Evolutionary conservation across 2,113 vertebrate genomes (phyloP), one percentile per base, ranked within the genome.

Genomic region (Nothocercus julius): DNA sequence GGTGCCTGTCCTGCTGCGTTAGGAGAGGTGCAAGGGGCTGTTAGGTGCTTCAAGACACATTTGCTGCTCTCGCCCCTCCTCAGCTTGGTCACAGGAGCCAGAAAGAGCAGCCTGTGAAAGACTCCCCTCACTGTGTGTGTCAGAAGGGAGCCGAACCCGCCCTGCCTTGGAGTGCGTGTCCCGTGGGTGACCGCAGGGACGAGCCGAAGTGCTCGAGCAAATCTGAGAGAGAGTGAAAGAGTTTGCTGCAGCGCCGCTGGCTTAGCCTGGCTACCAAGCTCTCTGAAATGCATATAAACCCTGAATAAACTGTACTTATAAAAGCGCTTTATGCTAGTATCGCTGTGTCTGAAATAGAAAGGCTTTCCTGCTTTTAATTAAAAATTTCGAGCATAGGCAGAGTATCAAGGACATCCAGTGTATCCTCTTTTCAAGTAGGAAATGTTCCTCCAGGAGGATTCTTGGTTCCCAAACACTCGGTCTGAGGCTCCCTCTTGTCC

Each of bases 361-460:
- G 64, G 64, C 69, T 92, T 93, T 80, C 36, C 70, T 66, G 87
- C 89, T 89, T 92, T 82, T 34, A 44, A 80, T 63, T 69, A 66
- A 79, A 42, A 68, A 6, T 21, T 64, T 87, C 22, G 58, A 66
- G 69, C 38, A 7, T 3, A 69, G 58, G 22, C 51, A 32, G 30
- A 76, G 58, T 47, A 76, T 42, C 51, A 13, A 83, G 73, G 64
- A 44, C 58, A 53, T 82, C 32, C 56, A 49, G 7, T 1, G 1
- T 21, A 34, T 83, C 66, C 36, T 68, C 70, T 87, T 53, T 80
- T 28, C 18, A 5, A 36, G 56, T 6, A 42, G 74, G 83, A 90
- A 66, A 12, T 2, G 8, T 53, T 76, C 32, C 82, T 95, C 61
- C 25, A 7, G 4, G 74, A 70, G 40, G 58, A 61, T 88, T 85